Evolutionary conservation across 1,140 invertebrate species (phyloP), one percentile per base, ranked within the genome.

Genomic region (Acromyrmex echinatior): DNA sequence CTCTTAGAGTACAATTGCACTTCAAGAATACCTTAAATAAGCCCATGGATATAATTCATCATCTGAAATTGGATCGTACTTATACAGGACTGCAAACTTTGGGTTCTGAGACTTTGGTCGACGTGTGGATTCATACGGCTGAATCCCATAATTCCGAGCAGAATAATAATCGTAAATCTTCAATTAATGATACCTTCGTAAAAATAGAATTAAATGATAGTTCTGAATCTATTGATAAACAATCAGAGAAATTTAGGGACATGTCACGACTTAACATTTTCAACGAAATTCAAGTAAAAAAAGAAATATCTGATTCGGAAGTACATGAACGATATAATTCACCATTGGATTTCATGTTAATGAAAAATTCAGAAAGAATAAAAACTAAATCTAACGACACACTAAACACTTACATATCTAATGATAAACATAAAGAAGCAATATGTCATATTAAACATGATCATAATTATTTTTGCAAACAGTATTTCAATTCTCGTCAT

Each of bases 21-120:
- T 99, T 99, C 92, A 96, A 97, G 65, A 97, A 97, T 91, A 90
- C 95, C 5, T 93, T 97, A 14, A 98, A 99, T 93, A 98, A 98
- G 92, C 97, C 98, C 0, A 96, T 98, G 4, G 97, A 98, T 91
- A 95, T 99, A 7, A 96, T 98, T 86, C 98, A 99, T 95, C 96
- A 97, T 87, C 95, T 99, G 63, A 98, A 98, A 93, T 95, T 99
- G 66, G 98, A 99, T 94, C 96, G 97, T 89, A 97, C 97, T n/a
- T 97, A 97, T 90, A 98, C 97, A 3, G 98, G 98, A n/a, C 92
- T 98, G 66, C 98, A 98, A 95, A 98, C 97, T 0, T 95, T 98
- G 87, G 97, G 97, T 58, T 97, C 97, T 10, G 98, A 98, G 95
- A 98, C 98, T 10, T 94, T 97, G 28, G 96, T 97, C 1, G 97